A percentile compares a stretch with the other conserved stretches of the same genome.
These are phyloP conservation scores for Pipistrellus kuhlii DNA, from an alignment of 2,797 vertebrate species.

Conservation along the genomic window DNA sequence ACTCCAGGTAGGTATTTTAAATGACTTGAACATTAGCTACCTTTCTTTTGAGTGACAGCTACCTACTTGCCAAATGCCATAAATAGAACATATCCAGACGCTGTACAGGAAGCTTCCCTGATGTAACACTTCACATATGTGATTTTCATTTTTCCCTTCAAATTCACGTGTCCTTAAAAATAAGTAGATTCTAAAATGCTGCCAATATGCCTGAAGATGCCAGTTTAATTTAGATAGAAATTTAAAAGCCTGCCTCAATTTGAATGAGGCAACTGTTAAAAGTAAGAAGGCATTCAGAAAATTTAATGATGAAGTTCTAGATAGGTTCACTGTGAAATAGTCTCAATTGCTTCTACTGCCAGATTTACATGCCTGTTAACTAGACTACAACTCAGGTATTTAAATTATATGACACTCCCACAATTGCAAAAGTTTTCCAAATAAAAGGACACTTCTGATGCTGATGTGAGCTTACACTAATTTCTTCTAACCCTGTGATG, in stretches of 20 bases:
- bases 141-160: slow-evolving; percentile 7
- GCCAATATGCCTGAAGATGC: slow-evolving; percentile 8
- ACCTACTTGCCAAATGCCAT: slow-evolving; percentile 57
- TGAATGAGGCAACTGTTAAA: slow-evolving; percentile 52
- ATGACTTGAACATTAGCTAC: slow-evolving; percentile 5
- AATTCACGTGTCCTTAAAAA: slow-evolving; percentile 53
- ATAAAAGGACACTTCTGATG: background rate
- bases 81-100: slow-evolving; percentile 44
- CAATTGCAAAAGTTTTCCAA: slow-evolving; percentile 7
- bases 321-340: background rate
- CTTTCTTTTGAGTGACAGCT: slow-evolving; percentile 41
- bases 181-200: slow-evolving; percentile 57
- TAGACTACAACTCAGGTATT: background rate
- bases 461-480: background rate
- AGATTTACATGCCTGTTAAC: slow-evolving; percentile 17
- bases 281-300: background rate
- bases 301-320: background rate
- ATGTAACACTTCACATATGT: slow-evolving; percentile 17
- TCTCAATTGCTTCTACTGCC: background rate
- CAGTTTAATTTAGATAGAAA: slow-evolving; percentile 39
- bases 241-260: slow-evolving; percentile 12
- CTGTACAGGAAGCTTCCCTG: background rate
- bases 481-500: background rate
- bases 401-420: background rate
- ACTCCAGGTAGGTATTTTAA: slow-evolving; percentile 54